Conservation (phyloP, 2,888 invertebrate species). For the Adineta ricciae region DNA sequence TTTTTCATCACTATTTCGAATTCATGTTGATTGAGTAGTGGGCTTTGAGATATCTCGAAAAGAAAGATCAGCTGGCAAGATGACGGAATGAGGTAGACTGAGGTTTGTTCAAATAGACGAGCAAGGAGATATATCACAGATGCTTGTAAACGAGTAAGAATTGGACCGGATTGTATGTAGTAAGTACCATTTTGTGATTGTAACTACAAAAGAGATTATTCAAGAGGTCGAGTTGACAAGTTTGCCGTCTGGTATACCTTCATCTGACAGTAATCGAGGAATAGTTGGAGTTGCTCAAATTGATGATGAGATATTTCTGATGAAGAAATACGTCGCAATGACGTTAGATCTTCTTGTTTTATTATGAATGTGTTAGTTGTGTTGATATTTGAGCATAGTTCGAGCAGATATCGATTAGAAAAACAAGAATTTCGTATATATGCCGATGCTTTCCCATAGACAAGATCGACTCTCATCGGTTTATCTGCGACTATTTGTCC, state of each 20-base stretch:
- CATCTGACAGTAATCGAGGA: background rate
- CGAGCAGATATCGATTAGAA: background rate
- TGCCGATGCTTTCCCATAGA: background rate
- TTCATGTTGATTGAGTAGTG: background rate
- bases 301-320: background rate
- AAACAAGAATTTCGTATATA: conserved; percentile 8
- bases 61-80: background rate
- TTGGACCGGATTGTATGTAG: background rate
- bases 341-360: background rate
- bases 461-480: background rate
- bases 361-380: background rate
- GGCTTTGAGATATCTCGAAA: background rate
- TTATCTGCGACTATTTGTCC: background rate
- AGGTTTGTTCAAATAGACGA: background rate
- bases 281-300: background rate
- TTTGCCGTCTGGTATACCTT: background rate
- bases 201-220: background rate
- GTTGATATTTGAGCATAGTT: background rate
- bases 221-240: no score
- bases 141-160: conserved; percentile 17
- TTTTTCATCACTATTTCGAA: no score
- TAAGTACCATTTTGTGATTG: background rate
- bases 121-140: background rate
- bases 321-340: background rate
- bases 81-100: background rate